Evolutionary conservation across 2,113 vertebrate species (phyloP).

Genomic region (Phainopepla nitens): DNA sequence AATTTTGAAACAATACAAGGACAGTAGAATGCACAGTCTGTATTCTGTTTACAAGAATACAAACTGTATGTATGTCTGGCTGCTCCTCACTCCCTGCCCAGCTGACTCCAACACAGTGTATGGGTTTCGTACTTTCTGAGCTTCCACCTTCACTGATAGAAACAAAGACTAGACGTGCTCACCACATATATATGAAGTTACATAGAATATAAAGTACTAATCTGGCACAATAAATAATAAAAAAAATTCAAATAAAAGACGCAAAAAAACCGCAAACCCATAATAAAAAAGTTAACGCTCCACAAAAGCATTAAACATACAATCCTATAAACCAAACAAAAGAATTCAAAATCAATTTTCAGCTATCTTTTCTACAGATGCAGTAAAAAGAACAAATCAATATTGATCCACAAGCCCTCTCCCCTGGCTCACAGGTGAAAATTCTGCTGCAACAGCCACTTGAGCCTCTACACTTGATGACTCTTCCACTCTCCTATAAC

Average conservation of each 20-base stretch:
- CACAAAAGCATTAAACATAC: not conserved
- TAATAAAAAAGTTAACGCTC: not conserved
- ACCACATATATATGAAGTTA: not conserved
- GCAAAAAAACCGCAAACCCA: fast-evolving
- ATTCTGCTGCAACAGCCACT: not conserved
- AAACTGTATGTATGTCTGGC: not conserved
- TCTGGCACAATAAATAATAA: not conserved
- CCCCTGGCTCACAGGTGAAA: not conserved
- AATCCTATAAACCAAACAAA: not conserved
- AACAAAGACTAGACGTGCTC: not conserved
- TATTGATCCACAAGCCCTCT: not conserved
- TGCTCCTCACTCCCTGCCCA: not conserved
- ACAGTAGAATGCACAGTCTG: not conserved
- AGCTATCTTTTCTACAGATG: not conserved
- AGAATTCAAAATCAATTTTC: not conserved
- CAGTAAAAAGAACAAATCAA: not conserved
- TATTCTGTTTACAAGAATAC: not conserved
- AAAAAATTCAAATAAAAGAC: not conserved
- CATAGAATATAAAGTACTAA: not conserved
- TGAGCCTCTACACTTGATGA: not conserved
- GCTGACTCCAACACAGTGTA: not conserved
- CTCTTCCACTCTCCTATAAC: not conserved
- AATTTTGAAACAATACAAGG: not conserved
- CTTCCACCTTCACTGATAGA: not conserved
- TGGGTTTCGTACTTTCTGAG: fast-evolving